Evolutionary conservation across 92 coral and sea anemone species (phyloP), one percentile per base, ranked within the genome.

Genomic region (Palythoa heliodiscus): DNA sequence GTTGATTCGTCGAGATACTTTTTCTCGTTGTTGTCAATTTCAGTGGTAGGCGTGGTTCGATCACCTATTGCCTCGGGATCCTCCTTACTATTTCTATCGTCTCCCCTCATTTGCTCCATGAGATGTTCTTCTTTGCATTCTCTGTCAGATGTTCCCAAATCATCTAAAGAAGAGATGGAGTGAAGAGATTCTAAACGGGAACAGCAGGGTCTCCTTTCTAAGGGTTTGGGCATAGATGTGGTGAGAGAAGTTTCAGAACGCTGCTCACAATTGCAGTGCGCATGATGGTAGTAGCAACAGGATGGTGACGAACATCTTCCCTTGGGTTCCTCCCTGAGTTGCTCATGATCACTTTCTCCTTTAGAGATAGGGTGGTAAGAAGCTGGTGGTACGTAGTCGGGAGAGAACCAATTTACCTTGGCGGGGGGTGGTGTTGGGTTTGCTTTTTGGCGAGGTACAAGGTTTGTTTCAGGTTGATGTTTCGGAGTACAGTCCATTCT

Each of bases 381-480:
- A 11, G 74, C 84, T 19, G 84, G 74, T 47, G 74, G 84, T 11
- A 80, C 73, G 15, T 80, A 80, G 73, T 80, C 73, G n/a, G 84
- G 74, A n/a, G 74, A 80, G 7, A 47, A 29, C 84, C 84, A 79
- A 24, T 64, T 66, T 64, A 57, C 47, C 24, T 64, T 66, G 3
- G 73, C 11, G 11, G 84, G 54, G n/a, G 38, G 14, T 22, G 84
- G 13, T 2, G 29, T 12, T 47, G 74, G 16, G 0, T 40, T 63
- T 20, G 16, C 23, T 39, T 39, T 23, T 25, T 63, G 57, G 64
- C 61, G 48, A 37, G 47, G 0, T 70, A 8, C 25, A 19, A n/a
- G 84, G 74, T 63, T 24, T 17, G 82, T 11, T 19, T 66, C 82
- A 35, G 50, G 82, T 40, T 63, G 66, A 40, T 55, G 37, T 55